These are phyloP conservation scores for Colletes collaris DNA, from an alignment of 2,888 invertebrate genomes.

Conservation along the genomic window DNA sequence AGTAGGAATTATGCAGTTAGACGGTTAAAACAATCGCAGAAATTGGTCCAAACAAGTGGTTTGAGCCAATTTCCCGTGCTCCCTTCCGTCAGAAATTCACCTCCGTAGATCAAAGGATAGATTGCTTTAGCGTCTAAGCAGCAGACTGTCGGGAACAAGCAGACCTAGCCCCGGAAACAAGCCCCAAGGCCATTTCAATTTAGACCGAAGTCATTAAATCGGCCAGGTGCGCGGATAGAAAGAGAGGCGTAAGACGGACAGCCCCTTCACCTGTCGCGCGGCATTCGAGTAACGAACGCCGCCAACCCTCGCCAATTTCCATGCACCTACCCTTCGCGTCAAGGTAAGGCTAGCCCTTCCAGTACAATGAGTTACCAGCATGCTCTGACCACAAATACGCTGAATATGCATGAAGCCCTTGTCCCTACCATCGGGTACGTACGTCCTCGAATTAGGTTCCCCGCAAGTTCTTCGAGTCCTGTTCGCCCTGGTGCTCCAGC, in stretches of 20 bases:
- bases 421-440: conserved; percentile 67
- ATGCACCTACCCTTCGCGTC: conserved; percentile 38
- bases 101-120: conserved; percentile 14
- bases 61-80: background rate
- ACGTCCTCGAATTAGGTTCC: conserved; percentile 79
- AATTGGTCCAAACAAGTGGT: no score
- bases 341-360: conserved; percentile 63
- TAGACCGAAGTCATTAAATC: conserved; percentile 53
- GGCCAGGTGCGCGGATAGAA: conserved; percentile 58
- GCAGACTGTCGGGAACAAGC: conserved; percentile 18
- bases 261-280: conserved; percentile 72
- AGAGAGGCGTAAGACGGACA: conserved; percentile 51
- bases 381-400: conserved; percentile 76
- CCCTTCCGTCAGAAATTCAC: background rate
- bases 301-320: conserved; percentile 66
- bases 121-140: background rate
- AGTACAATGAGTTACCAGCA: conserved; percentile 75
- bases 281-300: conserved; percentile 58
- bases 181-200: conserved; percentile 60
- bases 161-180: conserved; percentile 46
- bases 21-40: no score
- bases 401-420: conserved; percentile 79
- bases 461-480: conserved; percentile 73
- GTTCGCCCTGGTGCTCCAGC: conserved; percentile 71
- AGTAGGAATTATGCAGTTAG: no score